Conservation (phyloP, 2,797 vertebrate species). For the Sebastes oblongus region DNA sequence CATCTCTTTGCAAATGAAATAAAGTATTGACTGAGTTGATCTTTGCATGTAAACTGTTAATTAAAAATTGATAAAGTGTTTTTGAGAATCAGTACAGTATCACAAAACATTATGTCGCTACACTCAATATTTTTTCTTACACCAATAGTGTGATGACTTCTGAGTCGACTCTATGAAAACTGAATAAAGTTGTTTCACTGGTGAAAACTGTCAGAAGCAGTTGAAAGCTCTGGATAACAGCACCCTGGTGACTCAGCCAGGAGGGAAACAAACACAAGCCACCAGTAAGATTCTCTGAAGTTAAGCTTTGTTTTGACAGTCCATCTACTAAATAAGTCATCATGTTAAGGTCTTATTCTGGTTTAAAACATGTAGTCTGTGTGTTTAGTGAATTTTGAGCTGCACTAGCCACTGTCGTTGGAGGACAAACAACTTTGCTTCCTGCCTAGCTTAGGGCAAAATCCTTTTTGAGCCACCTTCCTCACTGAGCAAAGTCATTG, state of each 20-base stretch:
- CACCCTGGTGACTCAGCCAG: background rate
- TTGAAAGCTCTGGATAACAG: background rate
- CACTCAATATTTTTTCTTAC: no score
- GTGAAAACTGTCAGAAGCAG: background rate
- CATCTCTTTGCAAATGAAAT: no score
- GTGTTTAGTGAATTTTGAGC: background rate
- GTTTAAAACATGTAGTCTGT: background rate
- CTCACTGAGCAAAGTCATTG: background rate
- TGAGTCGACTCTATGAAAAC: background rate
- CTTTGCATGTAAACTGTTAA: no score
- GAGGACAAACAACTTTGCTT: background rate
- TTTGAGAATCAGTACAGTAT: no score
- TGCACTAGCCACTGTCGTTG: background rate
- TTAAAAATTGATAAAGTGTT: no score
- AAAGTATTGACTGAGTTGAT: no score
- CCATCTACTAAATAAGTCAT: background rate
- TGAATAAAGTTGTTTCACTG: background rate
- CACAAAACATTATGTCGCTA: no score
- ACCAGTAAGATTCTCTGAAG: background rate
- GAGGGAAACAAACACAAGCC: background rate
- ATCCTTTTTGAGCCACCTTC: slow-evolving; percentile 4
- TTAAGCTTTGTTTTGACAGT: background rate
- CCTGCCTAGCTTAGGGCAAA: background rate
- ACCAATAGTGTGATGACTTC: background rate
- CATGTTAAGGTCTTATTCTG: background rate